Base-by-base conservation (phyloP, 1,140 invertebrate species). In the Adelges cooleyi region DNA sequence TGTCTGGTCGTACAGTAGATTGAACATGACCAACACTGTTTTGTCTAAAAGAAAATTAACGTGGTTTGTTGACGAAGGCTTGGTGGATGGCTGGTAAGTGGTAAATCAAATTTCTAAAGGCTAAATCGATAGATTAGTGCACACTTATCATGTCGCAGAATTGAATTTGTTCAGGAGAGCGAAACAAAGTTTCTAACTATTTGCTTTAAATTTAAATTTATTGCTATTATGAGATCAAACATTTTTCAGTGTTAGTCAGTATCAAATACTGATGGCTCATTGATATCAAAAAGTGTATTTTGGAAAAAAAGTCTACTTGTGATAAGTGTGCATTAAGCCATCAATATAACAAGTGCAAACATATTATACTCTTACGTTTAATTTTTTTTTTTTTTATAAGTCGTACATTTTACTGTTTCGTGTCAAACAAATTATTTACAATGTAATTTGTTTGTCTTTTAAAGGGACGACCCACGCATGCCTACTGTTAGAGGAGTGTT, bases 1-100 rank as follows among this genome's bases (percentile, higher is more conserved):
- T 70, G 95, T 99, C 71, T 98, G 90, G 84, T 92, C 92, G 72
- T 99, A 98, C 76, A 80, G 76, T 65, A 80, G 95, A 68, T 77
- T 98, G 13, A 98, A 96, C 70, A 92, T 99, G 85, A 97, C 91
- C 4, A 94, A 98, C 70, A 98, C 95, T 22, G 94, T 99, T 38
- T 77, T 99, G 25, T 98, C 94, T 0, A 99, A 99, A 76, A 79
- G 96, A 67, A 98, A 96, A 75, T 78, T 99, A 0, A 96, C 95
- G 0, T 98, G 93, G 92, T 95, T 99, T 75, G 96, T 99, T 0
- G 83, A 93, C 20, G 80, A 96, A 72, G 87, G 89, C 17, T 74
- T 90, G 42, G 97, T 99, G 9, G 92, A 96, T 79, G 95, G 95
- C 70, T 99, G 96, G 95, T 88, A 78, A 78, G 80, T 76, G 54